Percentiles rank a stretch among this genome's conserved stretches.
phyloP scores from a whole-genome alignment of 2,113 vertebrate genomes.

The Phaetusa simplex region DNA sequence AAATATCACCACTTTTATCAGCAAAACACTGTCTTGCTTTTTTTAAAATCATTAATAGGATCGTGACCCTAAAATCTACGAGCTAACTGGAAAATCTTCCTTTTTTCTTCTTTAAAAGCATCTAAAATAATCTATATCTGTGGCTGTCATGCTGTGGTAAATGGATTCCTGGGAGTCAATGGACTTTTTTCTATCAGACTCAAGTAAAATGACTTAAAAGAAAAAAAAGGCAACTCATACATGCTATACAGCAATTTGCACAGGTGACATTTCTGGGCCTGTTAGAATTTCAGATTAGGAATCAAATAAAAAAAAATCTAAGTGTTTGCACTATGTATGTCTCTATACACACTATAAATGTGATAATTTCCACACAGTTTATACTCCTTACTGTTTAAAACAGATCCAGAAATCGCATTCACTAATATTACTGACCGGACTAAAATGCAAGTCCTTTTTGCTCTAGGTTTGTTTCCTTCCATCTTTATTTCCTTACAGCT shows the following conservation, averaged over 20 bases:
- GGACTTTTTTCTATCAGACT: not conserved
- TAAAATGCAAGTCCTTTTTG: not conserved
- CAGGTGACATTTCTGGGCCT: not conserved
- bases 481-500: not conserved
- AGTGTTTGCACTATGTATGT: not conserved
- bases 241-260: not conserved
- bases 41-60: not conserved
- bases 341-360: not conserved
- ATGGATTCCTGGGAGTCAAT: conserved; percentile 4
- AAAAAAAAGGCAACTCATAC: not conserved
- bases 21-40: not conserved
- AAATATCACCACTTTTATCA: conserved; percentile 27
- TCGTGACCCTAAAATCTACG: not conserved
- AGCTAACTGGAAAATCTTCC: conserved; percentile 1
- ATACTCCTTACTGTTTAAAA: not conserved
- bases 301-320: not conserved
- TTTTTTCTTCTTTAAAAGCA: conserved; percentile 14
- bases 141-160: not conserved
- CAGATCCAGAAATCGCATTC: not conserved
- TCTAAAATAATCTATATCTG: not conserved
- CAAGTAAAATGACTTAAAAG: not conserved
- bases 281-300: not conserved
- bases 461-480: not conserved
- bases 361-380: not conserved
- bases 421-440: not conserved